Evolutionary conservation across 2,888 invertebrate species (phyloP), one percentile per base, ranked within the genome.

Genomic region (Margaritifera margaritifera): DNA sequence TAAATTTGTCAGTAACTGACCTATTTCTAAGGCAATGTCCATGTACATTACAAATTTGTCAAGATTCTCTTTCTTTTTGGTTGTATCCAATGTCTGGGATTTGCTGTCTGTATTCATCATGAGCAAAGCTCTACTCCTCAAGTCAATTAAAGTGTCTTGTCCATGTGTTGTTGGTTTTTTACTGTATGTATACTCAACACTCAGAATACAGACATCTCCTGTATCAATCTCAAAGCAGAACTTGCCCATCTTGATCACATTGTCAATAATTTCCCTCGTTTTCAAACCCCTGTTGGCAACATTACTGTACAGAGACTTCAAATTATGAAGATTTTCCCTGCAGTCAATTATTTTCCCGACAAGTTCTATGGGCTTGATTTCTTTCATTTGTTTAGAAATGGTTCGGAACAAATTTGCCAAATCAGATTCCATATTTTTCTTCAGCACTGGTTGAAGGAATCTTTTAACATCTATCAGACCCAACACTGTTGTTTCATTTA

Each of bases 281-380:
- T 73, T 71, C 59, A 78, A 76, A 22, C 78, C 79, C 68, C 78
- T 72, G 59, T 80, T 79, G 50, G 80, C 80, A 19, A 80, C 81
- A 64, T 75, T 74, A 22, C 73, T 74, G 64, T 79, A 80, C 20
- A 80, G 53, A 3, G 78, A 72, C 54, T 71, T 79, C n/a, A 80
- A 61, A 63, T 74, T 75, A 42, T 80, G 79, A 0, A 79, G 50
- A 67, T 78, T 75, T n/a, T 66, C 64, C 57, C 66, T 69, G 31
- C 80, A 80, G 20, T 75, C 74, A 20, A 71, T 27, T 15, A 80
- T 72, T 52, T 79, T 80, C 6, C 54, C 56, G 15, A 75, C 71
- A 25, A 79, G 42, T 11, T 42, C 42, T 11, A 1, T 65, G n/a
- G 70, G 55, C 18, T 62, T 65, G 51, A 51, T 53, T 6, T 58